These are phyloP conservation scores for Falco peregrinus DNA, from an alignment of 2,797 vertebrate genomes.

Conservation along the genomic window DNA sequence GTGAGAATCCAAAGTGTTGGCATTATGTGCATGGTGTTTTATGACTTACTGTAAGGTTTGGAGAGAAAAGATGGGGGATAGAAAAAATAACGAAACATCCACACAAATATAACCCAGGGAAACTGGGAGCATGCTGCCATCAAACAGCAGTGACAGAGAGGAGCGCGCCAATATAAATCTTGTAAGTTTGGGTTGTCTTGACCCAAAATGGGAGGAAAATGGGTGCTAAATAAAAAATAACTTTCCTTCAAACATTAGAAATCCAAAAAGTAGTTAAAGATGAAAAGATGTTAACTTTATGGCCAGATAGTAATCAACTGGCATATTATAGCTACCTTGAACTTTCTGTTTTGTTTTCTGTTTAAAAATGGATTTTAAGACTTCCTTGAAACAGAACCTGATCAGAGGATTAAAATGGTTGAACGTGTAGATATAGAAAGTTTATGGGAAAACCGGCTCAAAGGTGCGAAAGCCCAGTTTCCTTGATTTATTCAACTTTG, in stretches of 20 bases:
- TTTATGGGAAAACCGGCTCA: not conserved
- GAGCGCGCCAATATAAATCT: not conserved
- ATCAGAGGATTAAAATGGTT: not conserved
- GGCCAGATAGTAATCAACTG: not conserved
- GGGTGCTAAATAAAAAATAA: not conserved
- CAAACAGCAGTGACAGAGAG: not conserved
- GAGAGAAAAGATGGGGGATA: not conserved
- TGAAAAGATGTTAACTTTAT: not conserved
- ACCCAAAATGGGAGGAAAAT: not conserved
- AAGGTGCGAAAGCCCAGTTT: not conserved
- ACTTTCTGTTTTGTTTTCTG: not conserved
- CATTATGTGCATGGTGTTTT: not conserved
- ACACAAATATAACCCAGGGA: not conserved
- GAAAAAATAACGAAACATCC: not conserved
- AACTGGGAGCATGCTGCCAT: not conserved
- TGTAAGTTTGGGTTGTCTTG: not conserved
- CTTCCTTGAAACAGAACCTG: not conserved
- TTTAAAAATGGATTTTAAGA: not conserved
- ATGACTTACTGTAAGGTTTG: not conserved
- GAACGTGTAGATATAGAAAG: not conserved
- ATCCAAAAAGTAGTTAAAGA: not conserved
- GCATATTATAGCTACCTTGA: not conserved
- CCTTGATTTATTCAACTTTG: not conserved
- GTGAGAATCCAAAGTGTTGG: not conserved
- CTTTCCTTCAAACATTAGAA: not conserved